Base-by-base conservation (phyloP, 2,888 invertebrate genomes). In the Rhagophthalmus giganteus region DNA sequence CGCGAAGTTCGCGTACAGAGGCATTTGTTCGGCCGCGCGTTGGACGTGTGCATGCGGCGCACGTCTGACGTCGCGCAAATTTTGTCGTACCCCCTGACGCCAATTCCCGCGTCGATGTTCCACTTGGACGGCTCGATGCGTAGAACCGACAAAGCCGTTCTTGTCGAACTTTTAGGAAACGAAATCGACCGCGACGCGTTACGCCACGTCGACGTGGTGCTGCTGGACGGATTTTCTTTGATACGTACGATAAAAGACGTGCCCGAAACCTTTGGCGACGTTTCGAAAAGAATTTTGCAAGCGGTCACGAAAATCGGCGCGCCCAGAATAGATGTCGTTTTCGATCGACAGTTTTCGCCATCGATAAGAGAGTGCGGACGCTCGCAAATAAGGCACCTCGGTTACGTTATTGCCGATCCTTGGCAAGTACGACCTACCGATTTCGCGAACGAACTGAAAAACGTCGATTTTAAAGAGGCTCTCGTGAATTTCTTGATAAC, bases 21-120 rank as follows among this genome's bases (percentile, higher is more conserved):
- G 12, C 51, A 57, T 35, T 40, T 55, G 2, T 57, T 57, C 14
- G 57, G 54, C 10, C 37, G 48, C 2, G 15, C 54, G 33, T 25
- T 56, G 6, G 55, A 38, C 1, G 13, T 63, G 12, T 60, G 57
- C 2, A 5, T 27, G 27, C 4, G 11, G 2, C n/a, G 11, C 3
- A 27, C 4, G 2, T 10, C 11, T 10, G n/a, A 8, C 11, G 11
- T 27, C 27, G 27, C n/a, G 11, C n/a, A 27, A 6, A 11, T 27
- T 3, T 27, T 27, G 27, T 27, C 9, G n/a, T 27, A 27, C 6
- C 27, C 27, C 3, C 3, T 27, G 11, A 27, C 27, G 2, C 27
- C 27, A 3, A 2, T 27, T 3, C 27, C 27, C 2, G 3, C 11
- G n/a, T 27, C 27, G 11, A 4, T 27, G 3, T 2, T 2, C 2